Base-by-base conservation (phyloP, 1,140 invertebrate species). In the Drosophila littoralis region DNA sequence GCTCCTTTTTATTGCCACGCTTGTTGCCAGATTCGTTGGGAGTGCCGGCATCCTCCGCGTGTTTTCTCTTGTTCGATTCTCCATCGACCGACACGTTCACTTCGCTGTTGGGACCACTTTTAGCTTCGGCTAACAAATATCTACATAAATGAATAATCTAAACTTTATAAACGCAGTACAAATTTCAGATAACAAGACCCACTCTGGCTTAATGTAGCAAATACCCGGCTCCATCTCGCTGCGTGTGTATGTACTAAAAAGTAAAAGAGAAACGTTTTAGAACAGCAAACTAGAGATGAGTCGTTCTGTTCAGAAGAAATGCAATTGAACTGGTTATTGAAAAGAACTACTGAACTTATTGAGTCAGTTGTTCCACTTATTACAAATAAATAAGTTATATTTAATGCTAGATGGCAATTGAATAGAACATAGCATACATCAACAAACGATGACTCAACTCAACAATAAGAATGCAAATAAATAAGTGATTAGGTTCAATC, bases 191-290 rank as follows among this genome's bases (percentile, higher is more conserved):
- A 35, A 32, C 8, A 55, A n/a, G n/a, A 58, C 66, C 71, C 58
- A 94, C 94, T 94, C 93, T 67, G 92, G 82, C 85, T 94, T 94
- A 66, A 94, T 94, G 72, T 92, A 84, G 66, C 94, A 94, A 59
- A 94, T 92, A 8, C 94, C 94, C 46, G 79, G 64, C 38, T 92
- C 92, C 91, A 92, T 92, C 51, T 79, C 68, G 33, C 50, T 60
- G 48, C 50, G 28, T 51, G 42, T 67, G 38, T 17, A 33, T 64
- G 63, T 17, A 46, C 63, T 52, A 60, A 67, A 73, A 46, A 38
- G 38, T n/a, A 8, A 45, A 45, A 4, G 15, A 15, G 42, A 50
- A 28, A 50, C 7, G 15, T 61, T 57, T 55, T 74, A 74, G 57
- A 1, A 68, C 55, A 33, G 22, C 22, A 15, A 45, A 45, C 7